phyloP scores from a whole-genome alignment of 2,797 vertebrate genomes.

The Bryconaethiops microstoma region DNA sequence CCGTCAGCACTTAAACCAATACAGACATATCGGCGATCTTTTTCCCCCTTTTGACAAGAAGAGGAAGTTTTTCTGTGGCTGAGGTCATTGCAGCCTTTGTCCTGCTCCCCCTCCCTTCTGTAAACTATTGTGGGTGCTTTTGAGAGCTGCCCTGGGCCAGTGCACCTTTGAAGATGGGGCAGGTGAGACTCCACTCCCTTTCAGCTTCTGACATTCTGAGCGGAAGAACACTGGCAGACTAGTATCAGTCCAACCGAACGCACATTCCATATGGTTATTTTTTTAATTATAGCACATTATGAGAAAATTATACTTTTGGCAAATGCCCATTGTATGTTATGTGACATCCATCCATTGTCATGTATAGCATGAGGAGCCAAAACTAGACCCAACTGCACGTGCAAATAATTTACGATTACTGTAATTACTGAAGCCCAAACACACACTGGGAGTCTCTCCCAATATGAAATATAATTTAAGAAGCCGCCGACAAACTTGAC shows the following conservation, averaged over 20 bases:
- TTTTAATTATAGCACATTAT: slow-evolving; percentile 16
- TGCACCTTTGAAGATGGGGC: slow-evolving; percentile 51
- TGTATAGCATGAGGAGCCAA: slow-evolving; percentile 17
- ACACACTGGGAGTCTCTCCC: slow-evolving; percentile 17
- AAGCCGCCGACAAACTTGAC: slow-evolving; percentile 3
- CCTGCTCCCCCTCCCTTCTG: slow-evolving; percentile 34
- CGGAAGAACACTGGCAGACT: not conserved
- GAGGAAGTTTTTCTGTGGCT: slow-evolving; percentile 51
- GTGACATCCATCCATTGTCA: slow-evolving; percentile 20
- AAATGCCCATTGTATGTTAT: slow-evolving; percentile 1
- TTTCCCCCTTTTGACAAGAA: slow-evolving; percentile 41
- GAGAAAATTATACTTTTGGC: slow-evolving; percentile 6
- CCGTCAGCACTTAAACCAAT: not conserved
- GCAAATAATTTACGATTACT: slow-evolving; percentile 31
- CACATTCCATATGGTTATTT: slow-evolving; percentile 11
- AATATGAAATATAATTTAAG: slow-evolving; percentile 27
- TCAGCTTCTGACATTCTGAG: slow-evolving; percentile 6
- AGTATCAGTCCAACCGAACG: too few species aligned
- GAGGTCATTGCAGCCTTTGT: slow-evolving; percentile 51
- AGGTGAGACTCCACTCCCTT: slow-evolving; percentile 31
- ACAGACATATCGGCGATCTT: not conserved
- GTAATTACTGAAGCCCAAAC: slow-evolving; percentile 32
- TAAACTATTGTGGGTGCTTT: slow-evolving; percentile 54
- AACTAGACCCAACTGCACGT: slow-evolving; percentile 1
- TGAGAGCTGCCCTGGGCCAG: slow-evolving; percentile 48